Evolutionary conservation across 2,888 invertebrate species (phyloP), one percentile per base, ranked within the genome.

Genomic region (Hofmannophila pseudospretella): DNA sequence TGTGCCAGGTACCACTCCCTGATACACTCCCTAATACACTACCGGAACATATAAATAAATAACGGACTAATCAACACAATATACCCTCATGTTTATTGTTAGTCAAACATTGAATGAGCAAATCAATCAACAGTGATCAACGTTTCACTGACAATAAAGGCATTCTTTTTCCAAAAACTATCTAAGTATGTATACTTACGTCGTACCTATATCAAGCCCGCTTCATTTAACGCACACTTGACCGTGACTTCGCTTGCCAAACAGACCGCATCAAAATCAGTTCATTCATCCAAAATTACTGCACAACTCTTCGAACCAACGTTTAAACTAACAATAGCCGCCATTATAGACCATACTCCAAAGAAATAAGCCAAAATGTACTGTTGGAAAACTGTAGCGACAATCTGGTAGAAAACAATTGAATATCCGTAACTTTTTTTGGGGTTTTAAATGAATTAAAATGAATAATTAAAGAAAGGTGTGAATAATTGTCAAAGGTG

Each of bases 401-500:
- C 10, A 9, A 23, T 22, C 22, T 36, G 35, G 10, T 4, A 9
- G 22, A 23, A 23, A 27, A 36, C 35, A 36, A 36, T 36, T 13
- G 22, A 29, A 30, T 14, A 22, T 34, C 35, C 16, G 22, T 13
- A n/a, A 14, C 9, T 5, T 14, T 32, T 25, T 23, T 14, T 29
- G 14, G 23, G 16, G 16, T 16, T 16, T 16, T 16, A 16, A 16
- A n/a, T n/a, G 19, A 28, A 30, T 13, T 14, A 30, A 34, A 32
- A 27, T 20, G 31, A 31, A 37, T 37, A 25, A 36, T 33, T 12
- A 34, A 36, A 32, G 30, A 38, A 41, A 38, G 34, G 32, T 35
- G 37, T 23, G n/a, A n/a, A 28, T 38, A 42, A 42, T 42, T 12
- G 27, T 38, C 41, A 42, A 42, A 30, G 35, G 41, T 38, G 41